A percentile compares a stretch with the other conserved stretches of the same genome.
These are phyloP conservation scores for Odontocolon sp. DNA, from an alignment of 2,888 invertebrate species.

Conservation along the genomic window DNA sequence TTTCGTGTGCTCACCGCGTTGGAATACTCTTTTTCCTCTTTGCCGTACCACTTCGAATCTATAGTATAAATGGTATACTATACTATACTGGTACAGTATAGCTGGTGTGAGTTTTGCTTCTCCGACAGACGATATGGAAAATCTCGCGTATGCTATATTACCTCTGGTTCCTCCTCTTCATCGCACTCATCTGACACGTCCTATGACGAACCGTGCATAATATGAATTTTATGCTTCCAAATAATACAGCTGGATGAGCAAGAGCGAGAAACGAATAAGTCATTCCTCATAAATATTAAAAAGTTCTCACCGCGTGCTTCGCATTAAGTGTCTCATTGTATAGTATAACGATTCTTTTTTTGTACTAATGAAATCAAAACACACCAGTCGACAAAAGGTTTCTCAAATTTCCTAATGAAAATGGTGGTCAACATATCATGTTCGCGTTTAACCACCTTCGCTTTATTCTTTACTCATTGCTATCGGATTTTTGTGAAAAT, in stretches of 20 bases:
- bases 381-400: no score
- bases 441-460: no score
- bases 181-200: background rate
- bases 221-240: conserved; percentile 73
- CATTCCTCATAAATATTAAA: conserved; percentile 62
- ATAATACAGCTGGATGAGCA: conserved; percentile 59
- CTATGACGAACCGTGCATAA: conserved; percentile 46
- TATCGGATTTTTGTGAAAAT: no score
- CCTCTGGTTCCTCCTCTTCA: background rate
- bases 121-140: conserved; percentile 20
- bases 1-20: conserved; percentile 28
- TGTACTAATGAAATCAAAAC: background rate
- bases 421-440: no score
- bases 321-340: conserved; percentile 10
- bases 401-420: no score
- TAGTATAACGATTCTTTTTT: background rate
- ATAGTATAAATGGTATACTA: background rate
- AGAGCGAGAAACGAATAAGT: background rate
- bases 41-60: conserved; percentile 2
- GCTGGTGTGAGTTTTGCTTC: background rate
- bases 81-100: background rate
- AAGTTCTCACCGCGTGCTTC: conserved; percentile 58
- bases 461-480: no score
- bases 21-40: background rate
- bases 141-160: conserved; percentile 20